Base-by-base conservation (phyloP, 2,797 vertebrate genomes). In the Anableps anableps region DNA sequence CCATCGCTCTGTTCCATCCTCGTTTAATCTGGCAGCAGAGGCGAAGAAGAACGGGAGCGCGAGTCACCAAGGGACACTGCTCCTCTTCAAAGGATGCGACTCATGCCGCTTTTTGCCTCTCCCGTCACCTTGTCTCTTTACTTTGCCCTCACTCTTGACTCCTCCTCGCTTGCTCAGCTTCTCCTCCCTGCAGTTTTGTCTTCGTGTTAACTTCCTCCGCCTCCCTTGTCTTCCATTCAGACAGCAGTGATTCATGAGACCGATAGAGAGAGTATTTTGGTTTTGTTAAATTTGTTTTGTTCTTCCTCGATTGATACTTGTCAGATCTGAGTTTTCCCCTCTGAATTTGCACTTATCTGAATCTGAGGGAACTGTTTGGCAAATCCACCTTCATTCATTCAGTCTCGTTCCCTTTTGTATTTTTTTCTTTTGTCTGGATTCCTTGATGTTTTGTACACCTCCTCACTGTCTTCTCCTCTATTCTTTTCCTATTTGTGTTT, bases 1-100 rank as follows among this genome's bases (percentile, higher is more conserved):
- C 87, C 82, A 58, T 86, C 75, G 29, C 87, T 89, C 85, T 75
- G 86, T 83, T 89, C 87, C 85, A 81, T 82, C 83, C 81, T 88
- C 70, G 84, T 93, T 93, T 93, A 92, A 93, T 94, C 90, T 88
- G 87, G 88, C 89, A 88, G 88, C 78, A 43, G 84, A 89, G 86
- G 83, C 81, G 80, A 89, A 80, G 82, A 84, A 85, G 88, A 88
- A 83, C 79, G 36, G 73, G 83, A 89, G 82, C 73, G 82, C 71
- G 85, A 88, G 88, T 92, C 92, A 91, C 87, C 90, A 21, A 85
- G 92, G 92, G 92, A 93, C 88, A 88, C 83, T 60, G 83, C 88
- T 90, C 75, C 66, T 93, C 92, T 90, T 93, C 92, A 93, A 92
- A 90, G 90, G 87, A 85, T 80, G 64, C 74, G 43, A 16, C 88